These are phyloP conservation scores for Mus spicilegus DNA, from an alignment of 2,113 vertebrate species.

Conservation along the genomic window DNA sequence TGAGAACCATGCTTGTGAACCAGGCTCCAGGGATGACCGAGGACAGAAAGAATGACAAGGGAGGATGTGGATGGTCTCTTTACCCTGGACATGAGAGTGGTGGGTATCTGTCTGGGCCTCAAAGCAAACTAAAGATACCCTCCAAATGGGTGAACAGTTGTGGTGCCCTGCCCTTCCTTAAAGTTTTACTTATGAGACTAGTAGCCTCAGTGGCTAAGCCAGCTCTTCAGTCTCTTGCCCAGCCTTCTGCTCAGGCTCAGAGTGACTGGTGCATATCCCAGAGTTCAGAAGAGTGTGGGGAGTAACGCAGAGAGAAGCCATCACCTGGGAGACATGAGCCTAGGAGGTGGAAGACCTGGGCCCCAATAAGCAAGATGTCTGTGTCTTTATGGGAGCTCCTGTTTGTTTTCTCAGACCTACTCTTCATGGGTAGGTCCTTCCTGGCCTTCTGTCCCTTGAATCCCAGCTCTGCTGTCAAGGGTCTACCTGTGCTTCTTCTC, in stretches of 20 bases:
- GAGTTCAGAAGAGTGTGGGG: neutral
- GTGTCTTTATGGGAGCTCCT: neutral
- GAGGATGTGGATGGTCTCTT: neutral
- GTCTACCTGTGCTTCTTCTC: neutral
- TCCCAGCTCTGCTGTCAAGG: neutral
- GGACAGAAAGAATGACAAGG: neutral
- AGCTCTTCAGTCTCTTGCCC: neutral
- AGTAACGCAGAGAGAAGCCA: neutral
- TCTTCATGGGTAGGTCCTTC: neutral
- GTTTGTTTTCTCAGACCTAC: neutral
- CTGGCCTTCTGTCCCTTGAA: neutral
- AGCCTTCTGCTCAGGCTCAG: neutral
- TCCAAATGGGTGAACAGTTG: neutral
- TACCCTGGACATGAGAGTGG: neutral
- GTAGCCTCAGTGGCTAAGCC: neutral
- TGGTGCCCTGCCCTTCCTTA: neutral
- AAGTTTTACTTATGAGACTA: neutral
- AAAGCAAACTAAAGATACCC: too few relatives aligned
- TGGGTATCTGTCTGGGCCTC: neutral
- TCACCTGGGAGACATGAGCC: fast-evolving
- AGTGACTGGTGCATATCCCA: neutral
- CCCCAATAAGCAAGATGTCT: fast-evolving
- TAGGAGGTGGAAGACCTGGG: fast-evolving
- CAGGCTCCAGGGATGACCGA: too few relatives aligned
- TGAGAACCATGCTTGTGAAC: neutral